Base-by-base conservation (phyloP, 2,888 invertebrate species). In the Drosophila neoperkinsi region DNA sequence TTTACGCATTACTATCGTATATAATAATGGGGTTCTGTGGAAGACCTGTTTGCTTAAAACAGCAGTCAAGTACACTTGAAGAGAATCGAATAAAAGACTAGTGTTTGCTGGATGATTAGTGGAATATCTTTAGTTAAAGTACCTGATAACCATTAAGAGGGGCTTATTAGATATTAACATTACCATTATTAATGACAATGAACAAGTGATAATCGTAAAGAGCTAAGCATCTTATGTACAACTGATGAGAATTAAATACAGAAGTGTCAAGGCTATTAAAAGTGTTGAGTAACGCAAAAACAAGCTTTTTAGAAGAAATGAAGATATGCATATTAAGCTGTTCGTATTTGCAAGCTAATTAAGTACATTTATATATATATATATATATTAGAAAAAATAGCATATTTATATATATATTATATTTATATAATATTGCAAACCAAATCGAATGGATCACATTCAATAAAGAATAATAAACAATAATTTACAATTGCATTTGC, bases 401-500 rank as follows among this genome's bases (percentile, higher is more conserved):
- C 25, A 31, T 9, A 9, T 7, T 9, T 31, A 31, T 31, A 9
- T 31, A 31, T 31, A 31, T 31, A 31, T 31, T 16, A 5, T 16
- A 16, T 34, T 5, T 5, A 16, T 34, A 34, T 34, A 0, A 34
- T 25, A 7, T 10, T 3, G 6, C 13, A 31, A 55, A 30, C 18
- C 5, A 21, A 52, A 59, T 10, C 10, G 1, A 59, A 30, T 9
- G 25, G 13, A 11, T 64, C 31, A 4, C 4, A 64, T 64, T 63
- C 16, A 49, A n/a, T 9, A 13, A 16, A 13, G 0, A 31, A 36
- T 36, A 59, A 16, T 59, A 21, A 62, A 36, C 31, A 52, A 58
- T 46, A 16, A 56, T 69, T 46, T 64, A 33, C 46, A 61, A 63
- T 61, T 34, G 58, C 59, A 58, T 55, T 58, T 30, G 58, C 58